phyloP scores from a whole-genome alignment of 2,888 invertebrate species.

The Belgica antarctica region DNA sequence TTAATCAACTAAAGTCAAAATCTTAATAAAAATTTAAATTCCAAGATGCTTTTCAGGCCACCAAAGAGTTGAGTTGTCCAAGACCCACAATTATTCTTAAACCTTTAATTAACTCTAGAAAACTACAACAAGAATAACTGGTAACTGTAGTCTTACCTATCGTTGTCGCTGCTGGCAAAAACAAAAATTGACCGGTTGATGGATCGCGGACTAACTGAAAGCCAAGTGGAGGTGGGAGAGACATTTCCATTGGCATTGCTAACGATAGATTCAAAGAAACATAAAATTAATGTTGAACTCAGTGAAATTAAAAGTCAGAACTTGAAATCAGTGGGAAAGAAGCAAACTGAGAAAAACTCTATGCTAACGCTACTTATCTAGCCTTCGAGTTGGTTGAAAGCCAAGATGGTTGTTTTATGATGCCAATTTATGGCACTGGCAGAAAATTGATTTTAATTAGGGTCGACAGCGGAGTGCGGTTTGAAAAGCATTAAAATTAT shows the following conservation, averaged over 20 bases:
- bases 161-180: slow-evolving; percentile 66
- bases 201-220: slow-evolving; percentile 85
- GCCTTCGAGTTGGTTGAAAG: slow-evolving; percentile 3
- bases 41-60: slow-evolving; percentile 8
- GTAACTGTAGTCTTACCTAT: slow-evolving; percentile 55
- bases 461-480: too few relatives aligned
- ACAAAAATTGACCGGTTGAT: slow-evolving; percentile 75
- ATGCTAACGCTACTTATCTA: background rate
- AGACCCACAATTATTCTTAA: background rate
- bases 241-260: slow-evolving; percentile 72
- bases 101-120: too few relatives aligned
- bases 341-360: background rate
- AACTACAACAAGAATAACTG: too few relatives aligned
- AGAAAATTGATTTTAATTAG: background rate
- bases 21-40: too few relatives aligned
- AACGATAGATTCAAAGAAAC: slow-evolving; percentile 50
- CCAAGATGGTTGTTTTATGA: slow-evolving; percentile 19
- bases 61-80: slow-evolving; percentile 3
- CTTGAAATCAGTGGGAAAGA: background rate
- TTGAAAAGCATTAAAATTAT: background rate
- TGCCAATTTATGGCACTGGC: background rate
- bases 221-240: slow-evolving; percentile 72
- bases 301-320: slow-evolving; percentile 20
- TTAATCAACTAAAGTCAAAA: too few relatives aligned
- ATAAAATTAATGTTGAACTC: slow-evolving; percentile 33